Evolutionary conservation across 1,140 invertebrate species (phyloP).

Genomic region (Cotesia vestalis): DNA sequence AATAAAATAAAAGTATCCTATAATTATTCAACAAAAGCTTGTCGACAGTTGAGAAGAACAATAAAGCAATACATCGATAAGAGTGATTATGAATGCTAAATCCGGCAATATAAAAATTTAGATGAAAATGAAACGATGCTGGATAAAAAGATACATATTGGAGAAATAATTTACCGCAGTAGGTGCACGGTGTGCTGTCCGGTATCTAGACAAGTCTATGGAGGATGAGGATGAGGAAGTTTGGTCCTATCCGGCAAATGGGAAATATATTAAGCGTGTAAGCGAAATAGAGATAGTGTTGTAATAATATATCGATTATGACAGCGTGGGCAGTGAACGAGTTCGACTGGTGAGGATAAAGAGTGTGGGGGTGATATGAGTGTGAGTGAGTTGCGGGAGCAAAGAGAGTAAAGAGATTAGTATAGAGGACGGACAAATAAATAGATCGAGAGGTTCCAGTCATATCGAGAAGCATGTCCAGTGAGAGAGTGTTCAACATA

Average conservation of each 20-base stretch:
- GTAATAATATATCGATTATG: slow-evolving; percentile 64
- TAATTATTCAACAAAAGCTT: not conserved
- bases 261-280: slow-evolving; percentile 19
- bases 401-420: slow-evolving; percentile 34
- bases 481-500: slow-evolving; percentile 59
- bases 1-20: not conserved
- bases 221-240: too few species aligned
- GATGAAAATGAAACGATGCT: not conserved
- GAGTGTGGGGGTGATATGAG: slow-evolving; percentile 7
- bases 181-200: not conserved
- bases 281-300: slow-evolving; percentile 33
- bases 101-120: not conserved
- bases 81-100: not conserved
- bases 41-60: not conserved
- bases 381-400: not conserved
- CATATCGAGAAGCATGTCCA: slow-evolving; percentile 40
- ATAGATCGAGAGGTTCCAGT: too few species aligned
- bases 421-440: slow-evolving; percentile 4
- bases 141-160: slow-evolving; percentile 5
- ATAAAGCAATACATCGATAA: slow-evolving; percentile 3
- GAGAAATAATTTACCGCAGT: slow-evolving; percentile 16
- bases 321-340: slow-evolving; percentile 48
- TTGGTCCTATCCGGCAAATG: slow-evolving; percentile 19
- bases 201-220: not conserved
- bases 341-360: slow-evolving; percentile 35